Base-by-base conservation (phyloP, 2,888 invertebrate species). In the Lamellibrachia columna region DNA sequence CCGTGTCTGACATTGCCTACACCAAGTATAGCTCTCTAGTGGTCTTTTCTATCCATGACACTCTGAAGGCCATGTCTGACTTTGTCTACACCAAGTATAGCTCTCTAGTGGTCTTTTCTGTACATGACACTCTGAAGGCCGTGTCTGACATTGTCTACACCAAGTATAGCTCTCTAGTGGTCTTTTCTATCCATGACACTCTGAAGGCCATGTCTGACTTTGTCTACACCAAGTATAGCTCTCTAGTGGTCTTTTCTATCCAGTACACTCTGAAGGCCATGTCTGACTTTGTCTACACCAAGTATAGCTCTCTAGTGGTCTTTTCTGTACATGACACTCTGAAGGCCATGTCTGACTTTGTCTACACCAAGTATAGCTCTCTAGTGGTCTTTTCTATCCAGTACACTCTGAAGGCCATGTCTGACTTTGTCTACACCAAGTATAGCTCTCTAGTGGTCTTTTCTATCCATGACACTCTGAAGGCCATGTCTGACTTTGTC, bases 181-280 rank as follows among this genome's bases (percentile, higher is more conserved):
- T 94, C 90, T 93, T 94, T 58, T 93, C 95, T 53, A 9, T 75
- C 4, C 92, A 75, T 40, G 28, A 58, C 22, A 40, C 75, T 2
- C 22, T 92, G 52, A 9, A 28, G 52, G 75, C 90, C 52, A 58
- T 92, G 75, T 92, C 90, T 52, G 92, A 92, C 92, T 58, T 92
- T 22, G 92, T 75, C 15, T 95, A 95, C 91, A 95, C 95, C 52
- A 52, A 53, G 91, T 28, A 15, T 58, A 58, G 2, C 52, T 53
- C 94, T 94, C 92, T 94, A 94, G 94, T 94, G 94, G 90, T 94
- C 90, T 93, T 94, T 58, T 93, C 95, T 53, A 9, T 75, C 4
- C 92, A 75, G 52, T 6, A 58, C 22, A 40, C 75, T 2, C 22
- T 92, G 52, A 9, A 28, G 52, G 75, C 90, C 52, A 58, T 92